Evolutionary conservation across 2,888 invertebrate genomes (phyloP).

Genomic region (Parochlus steinenii): DNA sequence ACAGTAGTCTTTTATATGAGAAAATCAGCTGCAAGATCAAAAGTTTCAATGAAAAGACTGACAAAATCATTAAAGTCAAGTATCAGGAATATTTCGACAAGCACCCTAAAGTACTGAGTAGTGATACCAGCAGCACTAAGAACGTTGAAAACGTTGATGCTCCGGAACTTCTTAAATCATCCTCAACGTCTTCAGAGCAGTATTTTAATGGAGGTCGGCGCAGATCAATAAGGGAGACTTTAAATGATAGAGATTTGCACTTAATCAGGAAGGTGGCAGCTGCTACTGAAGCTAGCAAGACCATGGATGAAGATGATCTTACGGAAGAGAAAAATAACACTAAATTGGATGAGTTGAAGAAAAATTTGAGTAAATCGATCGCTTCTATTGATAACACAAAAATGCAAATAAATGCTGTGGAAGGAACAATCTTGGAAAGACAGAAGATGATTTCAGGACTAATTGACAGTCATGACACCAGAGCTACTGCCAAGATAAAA

Average conservation of each 20-base stretch:
- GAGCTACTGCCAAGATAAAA: constrained; percentile 38
- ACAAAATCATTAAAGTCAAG: constrained; percentile 42
- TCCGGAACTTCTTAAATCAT: constrained; percentile 16
- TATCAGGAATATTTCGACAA: constrained; percentile 40
- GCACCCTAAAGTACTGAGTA: constrained; percentile 28
- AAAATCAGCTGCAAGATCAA: constrained; percentile 56
- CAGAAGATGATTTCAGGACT: constrained; percentile 58
- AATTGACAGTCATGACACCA: constrained; percentile 37
- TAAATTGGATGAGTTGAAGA: constrained; percentile 19
- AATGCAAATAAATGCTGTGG: constrained; percentile 51
- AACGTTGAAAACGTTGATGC: constrained; percentile 14
- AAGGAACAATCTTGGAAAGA: constrained; percentile 50
- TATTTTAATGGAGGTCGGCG: constrained; percentile 17
- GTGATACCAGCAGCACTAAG: constrained; percentile 27
- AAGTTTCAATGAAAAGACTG: constrained; percentile 52
- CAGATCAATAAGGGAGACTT: constrained; percentile 15
- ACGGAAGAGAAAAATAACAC: constrained; percentile 27
- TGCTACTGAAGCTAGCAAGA: constrained; percentile 36
- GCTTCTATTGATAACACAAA: constrained; percentile 46
- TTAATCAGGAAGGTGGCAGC: constrained; percentile 6
- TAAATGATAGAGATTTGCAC: constrained; percentile 5
- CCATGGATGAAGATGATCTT: constrained; percentile 40
- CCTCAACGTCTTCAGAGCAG: constrained; percentile 13
- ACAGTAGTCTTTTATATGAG: constrained; percentile 50
- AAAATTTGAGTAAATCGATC: constrained; percentile 9